Evolutionary conservation across 2,888 invertebrate species (phyloP), one percentile per base, ranked within the genome.

Genomic region (Parnassius mnemosyne): DNA sequence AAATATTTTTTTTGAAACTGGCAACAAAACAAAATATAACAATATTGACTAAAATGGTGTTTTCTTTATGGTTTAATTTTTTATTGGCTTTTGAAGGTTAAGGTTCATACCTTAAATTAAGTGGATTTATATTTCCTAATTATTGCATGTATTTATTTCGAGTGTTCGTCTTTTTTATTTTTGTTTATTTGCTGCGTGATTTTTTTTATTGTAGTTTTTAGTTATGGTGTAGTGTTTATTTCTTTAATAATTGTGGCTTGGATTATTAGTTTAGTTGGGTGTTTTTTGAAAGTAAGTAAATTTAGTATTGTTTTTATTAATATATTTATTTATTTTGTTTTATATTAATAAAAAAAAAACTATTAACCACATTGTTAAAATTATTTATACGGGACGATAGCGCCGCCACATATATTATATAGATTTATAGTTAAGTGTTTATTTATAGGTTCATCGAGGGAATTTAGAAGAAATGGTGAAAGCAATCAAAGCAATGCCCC

Each of bases 371-470:
- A 7, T 7, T 7, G 34, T 34, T 34, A 0, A 34, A 34, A 34
- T 34, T 1, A 11, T 43, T 43, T 3, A 43, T 11, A 43, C 1
- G 2, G 2, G 20, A 20, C 2, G 20, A 20, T 2, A 20, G 20
- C 20, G 20, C 2, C 20, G 2, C 3, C 2, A 20, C 20, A 3
- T 43, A 42, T 9, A 10, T 20, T 20, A 2, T 20, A 20, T 20
- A 20, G 20, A 20, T 57, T 43, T 10, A 54, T 13, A 34, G 34
- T 25, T 7, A 34, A 50, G 66, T 70, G 71, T 64, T 69, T 61
- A 16, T 65, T 83, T 81, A 61, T 80, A 94, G 94, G 87, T 93
- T 34, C 94, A 94, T 68, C 91, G 93, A 60, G 93, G 93, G 1
- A 85, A 91, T 64, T 76, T 94, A 56, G 86, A 90, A 69, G 89